A percentile compares a stretch with the other conserved stretches of the same genome.
phyloP scores from a whole-genome alignment of 2,113 vertebrate species.

The Petrocephalus microphthalmus region DNA sequence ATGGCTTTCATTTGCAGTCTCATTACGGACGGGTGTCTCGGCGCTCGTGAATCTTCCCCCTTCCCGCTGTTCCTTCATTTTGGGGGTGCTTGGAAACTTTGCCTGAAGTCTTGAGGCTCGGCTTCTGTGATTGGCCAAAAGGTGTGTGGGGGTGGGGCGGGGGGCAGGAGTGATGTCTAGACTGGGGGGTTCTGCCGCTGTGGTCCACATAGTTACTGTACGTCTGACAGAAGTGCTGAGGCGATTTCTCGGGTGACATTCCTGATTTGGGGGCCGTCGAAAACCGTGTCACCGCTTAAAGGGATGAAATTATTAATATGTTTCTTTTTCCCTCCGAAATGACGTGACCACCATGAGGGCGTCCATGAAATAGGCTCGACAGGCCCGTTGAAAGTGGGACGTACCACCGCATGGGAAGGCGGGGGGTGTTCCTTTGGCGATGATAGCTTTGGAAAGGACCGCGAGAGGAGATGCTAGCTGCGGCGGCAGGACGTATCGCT shows the following conservation, averaged over 20 bases:
- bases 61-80: not conserved
- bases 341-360: constrained; percentile 23
- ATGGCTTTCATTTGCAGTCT: constrained; percentile 11
- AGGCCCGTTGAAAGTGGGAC: not conserved
- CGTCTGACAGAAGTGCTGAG: constrained; percentile 62
- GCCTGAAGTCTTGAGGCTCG: not conserved
- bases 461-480: not conserved
- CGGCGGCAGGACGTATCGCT: too few species aligned
- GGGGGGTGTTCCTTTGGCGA: not conserved
- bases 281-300: constrained; percentile 44
- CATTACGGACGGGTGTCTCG: constrained; percentile 9
- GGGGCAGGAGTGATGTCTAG: constrained; percentile 61
- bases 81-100: not conserved
- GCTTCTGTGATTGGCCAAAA: constrained; percentile 35
- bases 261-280: constrained; percentile 31
- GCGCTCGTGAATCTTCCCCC: not conserved
- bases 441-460: not conserved
- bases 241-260: constrained; percentile 49
- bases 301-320: constrained; percentile 44
- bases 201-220: constrained; percentile 60
- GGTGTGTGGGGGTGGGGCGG: constrained; percentile 55
- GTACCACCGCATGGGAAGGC: not conserved
- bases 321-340: constrained; percentile 43
- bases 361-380: not conserved
- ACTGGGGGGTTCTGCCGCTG: constrained; percentile 43